Evolutionary conservation across 2,797 vertebrate species (phyloP), one percentile per base, ranked within the genome.

Genomic region (Crenuchus spilurus): DNA sequence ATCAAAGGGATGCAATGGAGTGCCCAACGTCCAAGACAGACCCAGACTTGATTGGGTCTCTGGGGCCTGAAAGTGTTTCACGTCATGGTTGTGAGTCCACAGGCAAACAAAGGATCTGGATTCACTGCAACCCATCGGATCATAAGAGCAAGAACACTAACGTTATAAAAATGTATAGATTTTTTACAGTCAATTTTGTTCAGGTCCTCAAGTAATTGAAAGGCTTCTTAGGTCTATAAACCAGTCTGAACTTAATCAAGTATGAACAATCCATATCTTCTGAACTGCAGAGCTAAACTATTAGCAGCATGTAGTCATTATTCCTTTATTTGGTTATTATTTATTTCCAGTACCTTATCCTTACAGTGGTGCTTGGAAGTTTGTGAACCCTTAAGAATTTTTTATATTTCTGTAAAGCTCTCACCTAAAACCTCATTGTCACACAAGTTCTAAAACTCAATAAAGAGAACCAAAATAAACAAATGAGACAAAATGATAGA

Each of bases 41-140:
- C 33, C 42, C 37, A 61, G 20, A 30, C 35, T 33, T 72, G 74
- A 74, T 77, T 80, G 61, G 65, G 44, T 74, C 78, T 74, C 46
- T 46, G 20, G 65, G 33, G 55, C 2, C 39, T 62, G 24, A 46
- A 44, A 69, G 41, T 30, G 69, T 73, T 65, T 73, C 39, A 61
- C 39, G 22, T 69, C 42, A 16, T 0, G 26, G 20, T 42, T 67
- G 42, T 66, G 28, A 67, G 6, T 58, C 22, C 41, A 66, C 18
- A 18, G 9, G 26, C 24, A 63, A 70, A 70, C 10, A 54, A 9
- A 4, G 33, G 3, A 3, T 14, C 14, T 16, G 24, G 20, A 35
- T 26, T 69, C 16, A 62, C 7, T 18, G 35, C 44, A 55, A 54
- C 58, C 2, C 4, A 16, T 39, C 31, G 46, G 39, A 75, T 52